Percentiles rank a stretch among this genome's conserved stretches.
Conservation (phyloP, 2,113 vertebrate genomes). For the Nesogale talazaci region DNA sequence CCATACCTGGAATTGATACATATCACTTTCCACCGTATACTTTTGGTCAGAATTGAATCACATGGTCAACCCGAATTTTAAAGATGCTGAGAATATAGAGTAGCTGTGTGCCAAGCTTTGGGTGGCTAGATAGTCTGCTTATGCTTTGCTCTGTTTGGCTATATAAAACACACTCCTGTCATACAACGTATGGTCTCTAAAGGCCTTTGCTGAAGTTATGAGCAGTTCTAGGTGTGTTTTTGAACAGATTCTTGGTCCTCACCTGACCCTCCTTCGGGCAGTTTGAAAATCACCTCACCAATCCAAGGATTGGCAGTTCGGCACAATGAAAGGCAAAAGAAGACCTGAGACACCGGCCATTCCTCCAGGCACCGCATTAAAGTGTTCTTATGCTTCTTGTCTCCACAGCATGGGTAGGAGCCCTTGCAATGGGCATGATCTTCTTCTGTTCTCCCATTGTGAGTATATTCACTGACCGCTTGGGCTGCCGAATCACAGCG, state of each 20-base stretch:
- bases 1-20: background rate
- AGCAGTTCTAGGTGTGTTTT: conserved; percentile 5
- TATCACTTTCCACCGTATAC: background rate
- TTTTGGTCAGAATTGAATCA: conserved; percentile 22
- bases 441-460: conserved; percentile 99
- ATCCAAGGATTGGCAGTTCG: background rate
- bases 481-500: conserved; percentile 96
- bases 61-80: background rate
- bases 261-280: background rate
- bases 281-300: background rate
- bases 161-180: conserved; percentile 13
- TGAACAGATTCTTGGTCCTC: background rate
- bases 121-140: conserved; percentile 66
- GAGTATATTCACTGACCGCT: conserved; percentile 98
- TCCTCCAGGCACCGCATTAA: conserved; percentile 24
- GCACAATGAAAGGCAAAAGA: background rate
- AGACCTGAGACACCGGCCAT: background rate
- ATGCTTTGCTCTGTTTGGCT: conserved; percentile 49
- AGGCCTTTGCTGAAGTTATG: background rate
- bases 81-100: conserved; percentile 12
- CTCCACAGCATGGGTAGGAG: conserved; percentile 95
- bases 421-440: conserved; percentile 98
- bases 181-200: conserved; percentile 2
- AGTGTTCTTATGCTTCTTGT: conserved; percentile 63
- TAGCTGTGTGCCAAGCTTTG: background rate